Evolutionary conservation across 2,888 invertebrate species (phyloP).

Genomic region (Macrophya alboannulata): DNA sequence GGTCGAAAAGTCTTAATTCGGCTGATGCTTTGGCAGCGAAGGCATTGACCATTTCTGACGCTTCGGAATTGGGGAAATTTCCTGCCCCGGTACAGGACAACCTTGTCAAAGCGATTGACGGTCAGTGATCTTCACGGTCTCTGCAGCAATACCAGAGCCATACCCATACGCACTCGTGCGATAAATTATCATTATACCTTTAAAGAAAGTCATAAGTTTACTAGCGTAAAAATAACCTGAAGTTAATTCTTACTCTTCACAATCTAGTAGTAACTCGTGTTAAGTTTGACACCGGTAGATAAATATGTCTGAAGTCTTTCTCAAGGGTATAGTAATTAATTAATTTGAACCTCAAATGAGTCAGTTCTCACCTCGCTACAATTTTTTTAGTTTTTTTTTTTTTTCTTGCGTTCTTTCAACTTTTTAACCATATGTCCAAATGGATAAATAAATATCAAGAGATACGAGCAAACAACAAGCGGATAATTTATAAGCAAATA

Average conservation of each 20-base stretch:
- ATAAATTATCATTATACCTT: slow-evolving; percentile 36
- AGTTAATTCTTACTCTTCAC: background rate
- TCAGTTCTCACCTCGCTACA: background rate
- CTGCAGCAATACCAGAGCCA: background rate
- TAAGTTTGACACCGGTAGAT: background rate
- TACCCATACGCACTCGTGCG: slow-evolving; percentile 29
- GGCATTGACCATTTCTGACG: slow-evolving; percentile 82
- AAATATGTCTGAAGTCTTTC: background rate
- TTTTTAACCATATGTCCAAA: background rate
- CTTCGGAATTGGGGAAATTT: slow-evolving; percentile 90
- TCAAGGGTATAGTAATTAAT: background rate
- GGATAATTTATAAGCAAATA: background rate
- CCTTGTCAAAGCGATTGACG: slow-evolving; percentile 89
- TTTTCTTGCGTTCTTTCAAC: background rate
- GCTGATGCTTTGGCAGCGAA: slow-evolving; percentile 87
- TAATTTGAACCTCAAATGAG: background rate
- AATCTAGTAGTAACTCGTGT: background rate
- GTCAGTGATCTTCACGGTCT: slow-evolving; percentile 74
- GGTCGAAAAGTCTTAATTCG: slow-evolving; percentile 91
- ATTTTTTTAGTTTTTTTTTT: background rate
- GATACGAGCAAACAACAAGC: background rate
- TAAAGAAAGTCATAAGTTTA: slow-evolving; percentile 35
- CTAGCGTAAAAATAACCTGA: background rate
- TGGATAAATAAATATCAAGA: slow-evolving; percentile 4
- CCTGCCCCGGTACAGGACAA: slow-evolving; percentile 88